These are phyloP conservation scores for Leptinotarsa lineolata DNA, from an alignment of 1,140 invertebrate species.

Conservation along the genomic window DNA sequence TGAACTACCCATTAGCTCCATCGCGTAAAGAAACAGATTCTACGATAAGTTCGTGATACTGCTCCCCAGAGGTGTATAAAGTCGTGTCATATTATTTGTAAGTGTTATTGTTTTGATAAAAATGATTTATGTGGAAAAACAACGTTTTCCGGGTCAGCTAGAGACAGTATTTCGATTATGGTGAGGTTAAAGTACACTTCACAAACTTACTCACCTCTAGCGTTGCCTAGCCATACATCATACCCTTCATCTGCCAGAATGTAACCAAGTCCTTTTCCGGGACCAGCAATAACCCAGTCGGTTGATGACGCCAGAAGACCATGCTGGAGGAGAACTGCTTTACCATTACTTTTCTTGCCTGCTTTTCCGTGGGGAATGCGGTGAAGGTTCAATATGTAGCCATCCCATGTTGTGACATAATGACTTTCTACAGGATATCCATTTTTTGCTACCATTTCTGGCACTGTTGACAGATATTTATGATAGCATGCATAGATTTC, in stretches of 20 bases:
- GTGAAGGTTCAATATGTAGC: constrained; percentile 65
- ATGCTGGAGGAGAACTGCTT: constrained; percentile 67
- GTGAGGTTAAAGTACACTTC: background rate
- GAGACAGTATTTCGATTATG: background rate
- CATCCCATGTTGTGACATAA: constrained; percentile 69
- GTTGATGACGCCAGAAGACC: constrained; percentile 70
- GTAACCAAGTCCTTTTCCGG: constrained; percentile 67
- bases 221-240: constrained; percentile 77
- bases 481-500: too few relatives aligned
- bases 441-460: constrained; percentile 35
- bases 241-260: constrained; percentile 71
- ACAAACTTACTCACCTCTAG: constrained; percentile 60
- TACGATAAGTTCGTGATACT: too few relatives aligned
- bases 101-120: too few relatives aligned
- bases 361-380: constrained; percentile 38
- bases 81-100: too few relatives aligned
- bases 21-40: too few relatives aligned
- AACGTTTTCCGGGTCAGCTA: too few relatives aligned
- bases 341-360: constrained; percentile 57
- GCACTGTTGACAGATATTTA: constrained; percentile 7
- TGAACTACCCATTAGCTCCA: too few relatives aligned
- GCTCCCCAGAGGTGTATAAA: too few relatives aligned
- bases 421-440: constrained; percentile 65
- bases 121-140: too few relatives aligned
- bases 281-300: constrained; percentile 68